A percentile compares a stretch with the other conserved stretches of the same genome.
Evolutionary conservation across 2,888 invertebrate species (phyloP).

Genomic region (Cerastis leucographa): DNA sequence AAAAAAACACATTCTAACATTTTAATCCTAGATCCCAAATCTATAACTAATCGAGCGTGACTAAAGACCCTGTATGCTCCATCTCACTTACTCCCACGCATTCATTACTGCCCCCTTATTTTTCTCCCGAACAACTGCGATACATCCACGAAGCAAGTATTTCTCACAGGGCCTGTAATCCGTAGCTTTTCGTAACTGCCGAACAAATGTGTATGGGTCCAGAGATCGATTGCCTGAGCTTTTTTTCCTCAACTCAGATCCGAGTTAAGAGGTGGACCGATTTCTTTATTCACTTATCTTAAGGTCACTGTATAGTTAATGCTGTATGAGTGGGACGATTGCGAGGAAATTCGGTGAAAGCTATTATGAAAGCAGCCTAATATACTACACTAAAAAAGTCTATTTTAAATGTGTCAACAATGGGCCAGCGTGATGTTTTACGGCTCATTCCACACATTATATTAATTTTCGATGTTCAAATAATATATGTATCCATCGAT

Average conservation of each 20-base stretch:
- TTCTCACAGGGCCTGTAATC: constrained; percentile 50
- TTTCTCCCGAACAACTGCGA: constrained; percentile 51
- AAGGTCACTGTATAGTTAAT: constrained; percentile 31
- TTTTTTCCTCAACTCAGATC: constrained; percentile 57
- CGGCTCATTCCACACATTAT: too few relatives aligned
- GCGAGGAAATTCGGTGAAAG: background rate
- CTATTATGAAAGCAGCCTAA: background rate
- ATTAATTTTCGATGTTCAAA: too few relatives aligned
- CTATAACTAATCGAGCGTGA: constrained; percentile 16
- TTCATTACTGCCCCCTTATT: constrained; percentile 57
- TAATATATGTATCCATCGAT: too few relatives aligned
- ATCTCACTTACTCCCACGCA: constrained; percentile 1
- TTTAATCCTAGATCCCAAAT: background rate
- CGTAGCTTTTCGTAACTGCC: constrained; percentile 47
- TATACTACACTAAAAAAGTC: too few relatives aligned
- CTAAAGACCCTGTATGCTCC: background rate
- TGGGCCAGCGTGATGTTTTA: background rate
- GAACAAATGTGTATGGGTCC: constrained; percentile 62
- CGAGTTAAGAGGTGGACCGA: constrained; percentile 62
- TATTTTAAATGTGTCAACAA: background rate
- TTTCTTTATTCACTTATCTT: constrained; percentile 66
- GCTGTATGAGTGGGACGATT: constrained; percentile 14
- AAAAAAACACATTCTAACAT: constrained; percentile 1
- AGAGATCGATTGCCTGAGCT: constrained; percentile 65
- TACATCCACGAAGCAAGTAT: constrained; percentile 43